Percentiles rank a stretch among this genome's conserved stretches.
These are phyloP conservation scores for Solenopsis fugax DNA, from an alignment of 1,140 invertebrate genomes.

Conservation along the genomic window DNA sequence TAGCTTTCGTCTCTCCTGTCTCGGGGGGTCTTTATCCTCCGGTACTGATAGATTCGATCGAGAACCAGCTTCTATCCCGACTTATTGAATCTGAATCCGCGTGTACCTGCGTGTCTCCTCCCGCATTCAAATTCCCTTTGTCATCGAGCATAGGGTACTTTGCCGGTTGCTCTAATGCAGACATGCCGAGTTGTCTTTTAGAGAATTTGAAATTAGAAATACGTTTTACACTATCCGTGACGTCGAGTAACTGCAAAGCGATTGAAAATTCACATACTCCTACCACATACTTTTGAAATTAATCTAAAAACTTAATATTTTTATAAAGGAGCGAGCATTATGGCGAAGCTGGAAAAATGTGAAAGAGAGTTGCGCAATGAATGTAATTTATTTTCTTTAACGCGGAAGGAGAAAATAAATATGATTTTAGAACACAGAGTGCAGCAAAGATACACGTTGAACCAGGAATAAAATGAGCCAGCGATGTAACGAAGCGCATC, in stretches of 20 bases:
- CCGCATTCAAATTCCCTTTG: constrained; percentile 28
- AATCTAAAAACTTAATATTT: neutral
- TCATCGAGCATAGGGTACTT: constrained; percentile 18
- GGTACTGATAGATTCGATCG: constrained; percentile 41
- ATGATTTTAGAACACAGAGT: neutral
- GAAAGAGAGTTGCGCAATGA: neutral
- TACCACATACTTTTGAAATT: neutral
- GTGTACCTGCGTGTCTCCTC: constrained; percentile 13
- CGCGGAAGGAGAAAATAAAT: neutral
- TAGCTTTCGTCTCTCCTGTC: constrained; percentile 3
- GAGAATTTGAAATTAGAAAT: constrained; percentile 37
- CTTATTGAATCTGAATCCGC: constrained; percentile 58
- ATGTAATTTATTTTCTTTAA: constrained; percentile 17
- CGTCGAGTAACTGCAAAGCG: neutral
- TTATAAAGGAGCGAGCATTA: neutral
- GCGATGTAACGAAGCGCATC: neutral
- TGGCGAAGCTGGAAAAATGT: neutral
- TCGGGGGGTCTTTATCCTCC: constrained; percentile 38
- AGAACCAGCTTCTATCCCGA: constrained; percentile 54
- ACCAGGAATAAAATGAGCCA: constrained; percentile 10
- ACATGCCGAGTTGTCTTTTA: neutral
- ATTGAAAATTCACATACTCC: constrained; percentile 2
- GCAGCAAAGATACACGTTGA: neutral
- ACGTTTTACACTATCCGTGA: neutral
- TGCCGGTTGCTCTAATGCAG: neutral